Conservation (phyloP, 1,140 invertebrate species). For the Drosophila eugracilis region DNA sequence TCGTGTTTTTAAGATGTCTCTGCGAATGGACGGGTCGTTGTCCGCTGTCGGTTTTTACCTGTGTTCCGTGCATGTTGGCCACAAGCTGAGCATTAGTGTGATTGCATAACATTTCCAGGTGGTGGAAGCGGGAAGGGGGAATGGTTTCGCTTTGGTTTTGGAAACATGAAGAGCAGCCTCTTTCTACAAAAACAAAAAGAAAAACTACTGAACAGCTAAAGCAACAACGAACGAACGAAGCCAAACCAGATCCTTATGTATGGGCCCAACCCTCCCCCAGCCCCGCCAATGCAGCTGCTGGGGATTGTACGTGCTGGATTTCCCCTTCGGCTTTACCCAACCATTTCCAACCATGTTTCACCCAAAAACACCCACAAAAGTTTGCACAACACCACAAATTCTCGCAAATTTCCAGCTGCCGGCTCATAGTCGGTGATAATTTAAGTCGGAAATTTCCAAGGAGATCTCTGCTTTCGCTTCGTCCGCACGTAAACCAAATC, state of each 20-base stretch:
- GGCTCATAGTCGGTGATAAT: constrained; percentile 74
- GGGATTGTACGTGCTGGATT: constrained; percentile 64
- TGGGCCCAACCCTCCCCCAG: constrained; percentile 41
- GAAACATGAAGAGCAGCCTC: constrained; percentile 26
- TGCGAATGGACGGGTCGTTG: constrained; percentile 41
- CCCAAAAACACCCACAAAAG: constrained; percentile 44
- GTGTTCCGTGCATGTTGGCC: constrained; percentile 41
- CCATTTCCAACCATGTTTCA: not conserved
- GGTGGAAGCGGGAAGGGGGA: not conserved
- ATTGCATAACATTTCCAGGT: constrained; percentile 71
- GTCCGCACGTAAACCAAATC: constrained; percentile 65
- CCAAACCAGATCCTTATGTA: constrained; percentile 67
- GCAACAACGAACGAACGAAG: constrained; percentile 54
- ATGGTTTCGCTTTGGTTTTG: not conserved
- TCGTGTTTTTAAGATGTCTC: constrained; percentile 31
- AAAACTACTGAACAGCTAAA: constrained; percentile 20
- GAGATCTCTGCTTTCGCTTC: constrained; percentile 31
- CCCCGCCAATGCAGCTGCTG: constrained; percentile 56
- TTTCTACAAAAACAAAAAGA: not conserved
- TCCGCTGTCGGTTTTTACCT: constrained; percentile 17
- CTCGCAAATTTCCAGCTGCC: constrained; percentile 69
- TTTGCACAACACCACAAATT: constrained; percentile 61
- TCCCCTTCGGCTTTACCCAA: not conserved
- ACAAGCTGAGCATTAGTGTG: constrained; percentile 80
- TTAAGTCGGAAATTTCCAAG: constrained; percentile 81